phyloP scores from a whole-genome alignment of 30 jellyfish, hydroid and myxozoan species.

The Mastigias papua region DNA sequence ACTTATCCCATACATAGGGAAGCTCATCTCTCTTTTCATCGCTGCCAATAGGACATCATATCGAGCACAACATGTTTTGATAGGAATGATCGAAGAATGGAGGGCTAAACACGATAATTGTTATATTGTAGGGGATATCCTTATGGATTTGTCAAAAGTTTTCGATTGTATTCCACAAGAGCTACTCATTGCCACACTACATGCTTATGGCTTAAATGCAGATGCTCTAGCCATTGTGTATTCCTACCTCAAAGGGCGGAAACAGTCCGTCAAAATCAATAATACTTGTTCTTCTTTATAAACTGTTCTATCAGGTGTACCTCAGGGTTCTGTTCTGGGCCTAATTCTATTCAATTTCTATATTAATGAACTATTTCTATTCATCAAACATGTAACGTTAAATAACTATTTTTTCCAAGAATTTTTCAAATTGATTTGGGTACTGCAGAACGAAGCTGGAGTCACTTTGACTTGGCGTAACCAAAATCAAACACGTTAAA shows the following conservation, averaged over 20 bases:
- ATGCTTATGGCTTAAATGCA: slow-evolving; percentile 12
- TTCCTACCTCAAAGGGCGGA: slow-evolving; percentile 13
- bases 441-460: not conserved
- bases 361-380: slow-evolving; percentile 8
- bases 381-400: slow-evolving; percentile 22
- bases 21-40: not conserved
- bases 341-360: slow-evolving; percentile 23
- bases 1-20: slow-evolving; percentile 4
- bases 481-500: not conserved
- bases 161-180: slow-evolving; percentile 22
- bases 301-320: slow-evolving; percentile 42
- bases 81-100: not conserved
- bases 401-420: not conserved
- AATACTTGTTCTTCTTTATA: slow-evolving; percentile 9
- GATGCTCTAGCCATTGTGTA: not conserved
- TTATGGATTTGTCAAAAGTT: not conserved
- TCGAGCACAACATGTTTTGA: slow-evolving; percentile 17
- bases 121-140: not conserved
- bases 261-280: slow-evolving; percentile 33
- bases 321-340: slow-evolving; percentile 51
- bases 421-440: not conserved
- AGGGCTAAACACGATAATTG: not conserved
- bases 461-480: not conserved
- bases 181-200: not conserved
- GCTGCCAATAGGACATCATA: slow-evolving; percentile 42